A percentile compares a stretch with the other conserved stretches of the same genome.
Evolutionary conservation across 2,113 vertebrate genomes (phyloP).

Genomic region (Oenanthe oenanthe): DNA sequence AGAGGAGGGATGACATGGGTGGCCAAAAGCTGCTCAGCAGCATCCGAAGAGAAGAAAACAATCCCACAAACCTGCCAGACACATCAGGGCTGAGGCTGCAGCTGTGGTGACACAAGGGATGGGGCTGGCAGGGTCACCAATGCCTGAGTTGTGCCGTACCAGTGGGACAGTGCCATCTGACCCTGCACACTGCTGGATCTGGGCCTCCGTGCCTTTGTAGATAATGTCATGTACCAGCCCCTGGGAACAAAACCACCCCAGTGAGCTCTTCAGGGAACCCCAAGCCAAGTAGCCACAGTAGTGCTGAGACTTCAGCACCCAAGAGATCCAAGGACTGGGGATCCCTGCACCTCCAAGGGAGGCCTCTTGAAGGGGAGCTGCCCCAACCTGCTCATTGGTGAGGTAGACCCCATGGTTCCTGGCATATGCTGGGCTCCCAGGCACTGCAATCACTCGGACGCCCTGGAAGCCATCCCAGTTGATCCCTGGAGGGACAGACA

Average conservation of each 20-base stretch:
- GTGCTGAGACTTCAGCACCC: not conserved
- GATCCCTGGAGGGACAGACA: constrained; percentile 71
- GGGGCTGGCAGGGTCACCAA: not conserved
- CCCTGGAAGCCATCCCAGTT: constrained; percentile 86
- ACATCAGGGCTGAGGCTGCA: not conserved
- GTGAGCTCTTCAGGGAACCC: not conserved
- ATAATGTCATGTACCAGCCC: constrained; percentile 84
- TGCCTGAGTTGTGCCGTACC: constrained; percentile 3
- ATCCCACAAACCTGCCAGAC: constrained; percentile 87
- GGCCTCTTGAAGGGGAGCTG: not conserved
- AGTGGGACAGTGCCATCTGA: constrained; percentile 85
- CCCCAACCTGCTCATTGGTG: constrained; percentile 76
- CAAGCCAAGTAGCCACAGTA: not conserved
- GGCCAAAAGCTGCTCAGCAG: constrained; percentile 89
- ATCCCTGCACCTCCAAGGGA: not conserved
- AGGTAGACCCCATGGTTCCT: constrained; percentile 89
- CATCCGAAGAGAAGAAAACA: constrained; percentile 87
- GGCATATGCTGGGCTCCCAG: constrained; percentile 82
- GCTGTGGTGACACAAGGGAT: accelerated
- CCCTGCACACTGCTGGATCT: constrained; percentile 76
- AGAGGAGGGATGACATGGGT: constrained; percentile 88
- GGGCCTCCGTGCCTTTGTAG: constrained; percentile 81
- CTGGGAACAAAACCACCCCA: constrained; percentile 48
- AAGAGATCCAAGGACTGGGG: accelerated
- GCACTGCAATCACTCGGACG: constrained; percentile 84